Evolutionary conservation across 2,888 invertebrate genomes (phyloP), one percentile per base, ranked within the genome.

Genomic region (Brachyopa scutellaris): DNA sequence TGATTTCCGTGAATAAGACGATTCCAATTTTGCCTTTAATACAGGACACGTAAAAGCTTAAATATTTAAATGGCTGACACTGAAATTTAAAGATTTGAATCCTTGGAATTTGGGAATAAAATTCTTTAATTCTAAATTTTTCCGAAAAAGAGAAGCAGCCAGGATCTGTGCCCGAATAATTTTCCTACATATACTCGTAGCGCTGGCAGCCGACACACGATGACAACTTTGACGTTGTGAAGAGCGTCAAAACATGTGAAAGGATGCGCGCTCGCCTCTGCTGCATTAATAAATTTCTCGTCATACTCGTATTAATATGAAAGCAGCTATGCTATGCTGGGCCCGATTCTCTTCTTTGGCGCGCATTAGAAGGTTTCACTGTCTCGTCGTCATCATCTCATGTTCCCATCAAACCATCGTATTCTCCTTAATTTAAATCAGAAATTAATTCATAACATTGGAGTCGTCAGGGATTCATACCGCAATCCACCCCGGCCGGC

Each of bases 401-500:
- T 76, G 45, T 31, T 47, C 70, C 42, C 70, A 70, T 40, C 70
- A 47, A 36, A 9, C 62, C 76, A 59, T 62, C 19, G 51, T 38
- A 66, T 76, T 82, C 59, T 61, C 70, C 69, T 82, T 76, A 82
- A 82, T 82, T 82, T 70, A 70, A 82, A 82, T 82, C 64, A 82
- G 76, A 82, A 82, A 82, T 76, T 82, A 82, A 76, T 70, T 82
- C 82, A 82, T 66, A 69, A 70, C 76, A 82, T 70, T 53, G 82
- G 64, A 62, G 36, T 80, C 74, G 67, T 62, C 8, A 21, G 59
- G 57, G 79, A 69, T 47, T 38, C 36, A 6, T 61, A 26, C 13
- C 23, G 17, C 13, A 19, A 23, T 36, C n/a, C 2, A 8, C 26
- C 5, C 29, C 19, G 11, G 15, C 42, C 11, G 38, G 5, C 31